phyloP scores from a whole-genome alignment of 2,113 vertebrate genomes.

The Zosterops japonicus region DNA sequence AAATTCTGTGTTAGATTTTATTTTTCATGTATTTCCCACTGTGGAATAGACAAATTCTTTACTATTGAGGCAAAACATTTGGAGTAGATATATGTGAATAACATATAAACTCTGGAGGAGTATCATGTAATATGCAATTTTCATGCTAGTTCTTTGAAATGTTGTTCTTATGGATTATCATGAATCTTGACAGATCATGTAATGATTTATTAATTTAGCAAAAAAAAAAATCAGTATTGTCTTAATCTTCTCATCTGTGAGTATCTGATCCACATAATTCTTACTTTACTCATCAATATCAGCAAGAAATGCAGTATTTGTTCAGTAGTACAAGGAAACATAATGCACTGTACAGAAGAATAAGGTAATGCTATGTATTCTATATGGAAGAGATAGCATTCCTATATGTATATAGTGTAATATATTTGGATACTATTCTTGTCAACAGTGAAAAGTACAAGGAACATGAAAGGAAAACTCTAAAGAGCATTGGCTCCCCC shows the following conservation, averaged over 20 bases:
- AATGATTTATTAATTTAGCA: neutral
- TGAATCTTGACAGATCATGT: neutral
- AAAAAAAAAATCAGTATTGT: neutral
- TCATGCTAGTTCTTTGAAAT: neutral
- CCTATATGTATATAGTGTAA: neutral
- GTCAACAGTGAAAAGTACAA: neutral
- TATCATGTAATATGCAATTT: neutral
- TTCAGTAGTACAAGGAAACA: neutral
- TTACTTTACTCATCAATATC: neutral
- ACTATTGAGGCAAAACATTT: neutral
- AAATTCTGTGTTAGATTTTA: neutral
- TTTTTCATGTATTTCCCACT: neutral
- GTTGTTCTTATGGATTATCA: neutral
- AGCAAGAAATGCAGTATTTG: neutral
- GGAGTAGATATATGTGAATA: neutral
- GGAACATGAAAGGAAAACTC: neutral
- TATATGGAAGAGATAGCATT: neutral
- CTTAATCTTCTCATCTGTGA: rapidly evolving
- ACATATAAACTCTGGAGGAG: neutral
- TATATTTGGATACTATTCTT: neutral
- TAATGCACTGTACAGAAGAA: neutral
- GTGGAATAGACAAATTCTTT: neutral
- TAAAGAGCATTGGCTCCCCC: neutral
- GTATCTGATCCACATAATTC: neutral
- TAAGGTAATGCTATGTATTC: neutral